Conservation (phyloP, 2,797 vertebrate species). For the Urophycis tenuis region DNA sequence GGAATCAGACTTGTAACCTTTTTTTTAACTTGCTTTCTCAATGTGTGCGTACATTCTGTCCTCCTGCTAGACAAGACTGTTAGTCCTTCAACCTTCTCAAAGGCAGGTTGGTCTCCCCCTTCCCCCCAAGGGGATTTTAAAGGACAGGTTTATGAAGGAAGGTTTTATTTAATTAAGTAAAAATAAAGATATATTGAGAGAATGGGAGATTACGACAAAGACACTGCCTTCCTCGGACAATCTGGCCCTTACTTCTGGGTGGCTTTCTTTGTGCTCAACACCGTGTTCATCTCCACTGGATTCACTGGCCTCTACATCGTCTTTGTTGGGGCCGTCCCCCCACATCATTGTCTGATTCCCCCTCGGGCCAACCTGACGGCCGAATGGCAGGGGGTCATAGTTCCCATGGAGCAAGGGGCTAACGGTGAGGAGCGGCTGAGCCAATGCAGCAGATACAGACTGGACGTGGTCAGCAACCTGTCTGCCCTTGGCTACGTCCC, state of each 20-base stretch:
- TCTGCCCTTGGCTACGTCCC: slow-evolving; percentile 69
- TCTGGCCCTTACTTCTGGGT: slow-evolving; percentile 78
- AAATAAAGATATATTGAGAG: slow-evolving; percentile 13
- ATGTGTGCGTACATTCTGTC: neutral
- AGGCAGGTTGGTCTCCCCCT: neutral
- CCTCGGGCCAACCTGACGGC: slow-evolving; percentile 72
- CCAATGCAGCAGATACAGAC: slow-evolving; percentile 62
- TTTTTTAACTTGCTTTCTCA: neutral
- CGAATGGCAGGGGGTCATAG: slow-evolving; percentile 74
- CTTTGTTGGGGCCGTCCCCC: slow-evolving; percentile 76
- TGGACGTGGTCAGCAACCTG: slow-evolving; percentile 71
- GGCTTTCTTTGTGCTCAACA: slow-evolving; percentile 81
- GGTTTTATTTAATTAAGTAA: neutral
- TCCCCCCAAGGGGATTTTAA: neutral
- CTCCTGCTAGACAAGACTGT: neutral
- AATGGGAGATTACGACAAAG: slow-evolving; percentile 79
- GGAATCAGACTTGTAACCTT: neutral
- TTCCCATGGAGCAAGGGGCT: slow-evolving; percentile 66
- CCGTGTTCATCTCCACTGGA: slow-evolving; percentile 82
- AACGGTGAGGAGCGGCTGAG: slow-evolving; percentile 55
- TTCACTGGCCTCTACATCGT: slow-evolving; percentile 79
- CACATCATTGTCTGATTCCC: slow-evolving; percentile 77
- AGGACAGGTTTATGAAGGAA: neutral
- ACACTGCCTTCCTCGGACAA: slow-evolving; percentile 76
- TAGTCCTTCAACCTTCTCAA: neutral